Base-by-base conservation (phyloP, 2,113 vertebrate genomes). In the Hiodon alosoides region DNA sequence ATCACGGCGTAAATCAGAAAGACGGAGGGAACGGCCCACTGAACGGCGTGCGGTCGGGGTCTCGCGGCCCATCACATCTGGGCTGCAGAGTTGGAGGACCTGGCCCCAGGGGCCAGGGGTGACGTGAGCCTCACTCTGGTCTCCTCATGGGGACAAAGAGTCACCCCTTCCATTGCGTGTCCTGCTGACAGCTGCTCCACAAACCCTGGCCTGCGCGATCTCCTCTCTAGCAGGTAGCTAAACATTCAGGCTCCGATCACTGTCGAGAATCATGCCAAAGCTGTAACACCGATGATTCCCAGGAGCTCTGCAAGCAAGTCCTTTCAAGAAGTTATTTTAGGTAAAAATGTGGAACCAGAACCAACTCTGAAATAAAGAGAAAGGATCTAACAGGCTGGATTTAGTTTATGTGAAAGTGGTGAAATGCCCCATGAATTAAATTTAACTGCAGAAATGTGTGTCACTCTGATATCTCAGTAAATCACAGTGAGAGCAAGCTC, bases 61-160 rank as follows among this genome's bases (percentile, higher is more conserved):
- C 46, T 68, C 7, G 13, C 5, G 47, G 65, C n/a, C n/a, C n/a
- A 5, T 46, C 71, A 73, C 76, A 73, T 78, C 57, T 73, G 76
- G 76, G 48, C 16, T 60, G 48, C 71, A 73, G 76, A 69, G 71
- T 57, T 52, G 48, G 31, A 31, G 71, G 62, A 55, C 53, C 53
- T 48, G 10, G 55, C 62, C 48, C 64, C 55, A 46, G 51, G 57
- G 47, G 54, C 61, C 17, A 60, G 53, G 67, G 65, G 68, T 67
- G 54, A 72, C 48, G 61, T 13, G 9, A 72, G 72, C 31, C 16
- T 62, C 47, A 65, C 61, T 62, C 75, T 64, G 50, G 57, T 47
- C 17, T 76, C 59, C 59, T 62, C 61, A 17, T 55, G 69, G 55
- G 70, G 70, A 53, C 71, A 65, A 48, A 16, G 71, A 55, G 76